A percentile compares a stretch with the other conserved stretches of the same genome.
Conservation (phyloP, 2,888 invertebrate genomes). For the Chironomus tentans region DNA sequence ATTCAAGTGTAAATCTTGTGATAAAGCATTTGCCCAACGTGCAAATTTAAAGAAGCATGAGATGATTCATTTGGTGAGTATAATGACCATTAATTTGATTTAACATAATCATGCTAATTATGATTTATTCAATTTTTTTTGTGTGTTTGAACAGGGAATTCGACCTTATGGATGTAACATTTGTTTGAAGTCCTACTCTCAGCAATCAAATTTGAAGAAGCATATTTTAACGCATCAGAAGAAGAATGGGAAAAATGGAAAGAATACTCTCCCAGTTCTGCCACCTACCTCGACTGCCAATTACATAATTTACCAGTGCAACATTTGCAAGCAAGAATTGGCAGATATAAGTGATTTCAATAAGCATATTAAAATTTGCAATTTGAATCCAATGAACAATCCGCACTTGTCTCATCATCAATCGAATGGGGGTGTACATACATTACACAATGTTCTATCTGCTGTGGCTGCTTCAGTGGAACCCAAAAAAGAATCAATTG, state of each 20-base stretch:
- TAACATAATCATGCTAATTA: not conserved
- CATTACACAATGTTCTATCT: not conserved
- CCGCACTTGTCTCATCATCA: conserved; percentile 8
- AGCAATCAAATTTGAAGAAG: conserved; percentile 28
- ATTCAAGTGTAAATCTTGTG: conserved; percentile 25
- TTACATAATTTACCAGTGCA: conserved; percentile 26
- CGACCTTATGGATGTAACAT: conserved; percentile 28
- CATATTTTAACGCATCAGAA: conserved; percentile 29
- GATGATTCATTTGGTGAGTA: conserved; percentile 28
- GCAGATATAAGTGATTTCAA: conserved; percentile 24
- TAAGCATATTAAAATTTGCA: conserved; percentile 27
- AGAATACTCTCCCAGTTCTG: conserved; percentile 21
- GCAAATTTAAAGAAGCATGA: conserved; percentile 29
- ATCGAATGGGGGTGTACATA: conserved; percentile 1
- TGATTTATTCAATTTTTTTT: not conserved
- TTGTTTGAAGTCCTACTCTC: conserved; percentile 28
- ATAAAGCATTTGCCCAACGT: conserved; percentile 28
- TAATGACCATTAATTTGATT: not conserved
- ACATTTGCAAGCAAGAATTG: conserved; percentile 25
- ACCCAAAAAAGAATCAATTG: conserved; percentile 23
- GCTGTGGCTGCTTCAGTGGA: conserved; percentile 2
- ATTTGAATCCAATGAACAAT: conserved; percentile 26
- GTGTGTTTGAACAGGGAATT: conserved; percentile 17
- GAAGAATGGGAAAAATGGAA: conserved; percentile 26
- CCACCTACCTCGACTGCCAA: conserved; percentile 26